These are phyloP conservation scores for Brotula barbata DNA, from an alignment of 2,797 vertebrate species.

Conservation along the genomic window DNA sequence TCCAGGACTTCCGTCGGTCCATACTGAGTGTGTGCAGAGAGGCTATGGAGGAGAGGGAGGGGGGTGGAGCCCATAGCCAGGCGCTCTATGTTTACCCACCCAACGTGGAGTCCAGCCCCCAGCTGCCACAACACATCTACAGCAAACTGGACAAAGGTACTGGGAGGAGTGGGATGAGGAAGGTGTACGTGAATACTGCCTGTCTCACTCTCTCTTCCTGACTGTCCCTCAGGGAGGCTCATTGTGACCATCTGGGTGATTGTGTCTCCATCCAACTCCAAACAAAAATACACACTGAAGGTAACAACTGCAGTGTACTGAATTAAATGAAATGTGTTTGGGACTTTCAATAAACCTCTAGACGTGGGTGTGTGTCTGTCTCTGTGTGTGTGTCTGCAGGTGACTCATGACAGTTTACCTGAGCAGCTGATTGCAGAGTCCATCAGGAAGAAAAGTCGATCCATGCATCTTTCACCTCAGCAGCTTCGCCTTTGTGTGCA, in stretches of 20 bases:
- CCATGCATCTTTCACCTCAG: slow-evolving; percentile 82
- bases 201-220: background rate
- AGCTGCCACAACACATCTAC: slow-evolving; percentile 81
- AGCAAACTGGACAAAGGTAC: slow-evolving; percentile 74
- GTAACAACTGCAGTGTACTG: slow-evolving; percentile 24
- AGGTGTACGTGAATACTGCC: no score
- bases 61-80: slow-evolving; percentile 78
- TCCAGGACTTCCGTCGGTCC: slow-evolving; percentile 77
- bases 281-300: slow-evolving; percentile 83
- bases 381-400: slow-evolving; percentile 55
- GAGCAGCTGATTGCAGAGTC: slow-evolving; percentile 78
- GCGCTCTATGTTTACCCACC: slow-evolving; percentile 83
- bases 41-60: slow-evolving; percentile 77
- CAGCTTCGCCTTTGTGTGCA: slow-evolving; percentile 83
- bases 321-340: no score
- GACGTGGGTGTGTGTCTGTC: slow-evolving; percentile 3
- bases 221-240: slow-evolving; percentile 70
- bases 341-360: no score
- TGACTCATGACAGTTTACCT: slow-evolving; percentile 78
- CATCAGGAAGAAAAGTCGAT: slow-evolving; percentile 82
- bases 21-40: slow-evolving; percentile 77
- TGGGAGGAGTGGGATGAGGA: no score
- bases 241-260: slow-evolving; percentile 86
- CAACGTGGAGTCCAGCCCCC: slow-evolving; percentile 78
- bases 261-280: slow-evolving; percentile 82